Percentiles rank a stretch among this genome's conserved stretches.
Evolutionary conservation across 1,140 invertebrate genomes (phyloP).

Genomic region (Anoplophora glabripennis): DNA sequence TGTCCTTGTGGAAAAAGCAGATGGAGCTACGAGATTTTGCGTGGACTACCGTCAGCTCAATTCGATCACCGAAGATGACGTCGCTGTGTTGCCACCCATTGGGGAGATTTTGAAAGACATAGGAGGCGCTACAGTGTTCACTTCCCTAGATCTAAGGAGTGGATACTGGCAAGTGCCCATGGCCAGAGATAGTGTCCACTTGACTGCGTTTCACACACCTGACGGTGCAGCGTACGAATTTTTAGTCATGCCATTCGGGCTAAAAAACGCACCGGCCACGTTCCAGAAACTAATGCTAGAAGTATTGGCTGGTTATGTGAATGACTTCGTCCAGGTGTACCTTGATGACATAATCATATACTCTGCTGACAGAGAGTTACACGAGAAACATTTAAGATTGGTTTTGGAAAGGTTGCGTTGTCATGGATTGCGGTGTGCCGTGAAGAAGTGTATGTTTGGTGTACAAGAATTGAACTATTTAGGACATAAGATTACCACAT

Average conservation of each 20-base stretch:
- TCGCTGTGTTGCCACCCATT: too few relatives aligned
- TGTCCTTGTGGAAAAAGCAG: too few relatives aligned
- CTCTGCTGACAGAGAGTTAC: neutral
- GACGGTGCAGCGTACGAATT: slow-evolving; percentile 28
- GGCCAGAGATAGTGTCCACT: neutral
- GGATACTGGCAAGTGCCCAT: slow-evolving; percentile 39
- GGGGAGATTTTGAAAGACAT: too few relatives aligned
- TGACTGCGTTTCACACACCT: slow-evolving; percentile 36
- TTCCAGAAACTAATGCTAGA: slow-evolving; percentile 27
- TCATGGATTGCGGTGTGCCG: neutral
- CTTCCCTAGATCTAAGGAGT: slow-evolving; percentile 28
- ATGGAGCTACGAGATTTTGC: too few relatives aligned
- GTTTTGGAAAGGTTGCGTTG: slow-evolving; percentile 4
- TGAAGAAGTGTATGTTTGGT: slow-evolving; percentile 11
- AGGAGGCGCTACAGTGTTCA: slow-evolving; percentile 12
- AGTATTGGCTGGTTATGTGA: slow-evolving; percentile 18
- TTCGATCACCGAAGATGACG: too few relatives aligned
- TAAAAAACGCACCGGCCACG: slow-evolving; percentile 29
- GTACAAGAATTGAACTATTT: neutral
- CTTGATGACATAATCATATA: slow-evolving; percentile 14
- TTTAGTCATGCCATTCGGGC: slow-evolving; percentile 33
- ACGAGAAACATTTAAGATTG: neutral
- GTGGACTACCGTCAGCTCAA: too few relatives aligned
- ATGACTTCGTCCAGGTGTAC: slow-evolving; percentile 21
- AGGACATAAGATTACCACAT: neutral